Evolutionary conservation across 2,113 vertebrate genomes (phyloP).

Genomic region (Prionailurus bengalensis): DNA sequence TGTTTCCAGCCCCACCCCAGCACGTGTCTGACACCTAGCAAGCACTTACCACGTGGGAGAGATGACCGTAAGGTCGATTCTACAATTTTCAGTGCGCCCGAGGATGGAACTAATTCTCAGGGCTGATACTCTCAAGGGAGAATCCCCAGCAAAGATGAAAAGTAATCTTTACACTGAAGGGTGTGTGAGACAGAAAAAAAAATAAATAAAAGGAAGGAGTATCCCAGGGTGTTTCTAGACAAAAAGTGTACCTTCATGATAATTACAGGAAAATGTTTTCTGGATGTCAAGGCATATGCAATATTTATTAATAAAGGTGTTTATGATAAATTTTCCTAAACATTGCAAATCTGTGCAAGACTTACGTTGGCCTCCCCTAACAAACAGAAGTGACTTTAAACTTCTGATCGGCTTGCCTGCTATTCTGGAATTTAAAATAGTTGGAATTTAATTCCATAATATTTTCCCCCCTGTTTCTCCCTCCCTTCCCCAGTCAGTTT

Average conservation of each 20-base stretch:
- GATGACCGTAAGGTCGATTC: not conserved
- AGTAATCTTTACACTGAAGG: not conserved
- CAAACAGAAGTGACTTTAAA: not conserved
- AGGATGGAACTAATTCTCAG: not conserved
- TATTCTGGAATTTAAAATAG: slow-evolving; percentile 50
- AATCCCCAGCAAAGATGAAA: not conserved
- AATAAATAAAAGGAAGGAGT: not conserved
- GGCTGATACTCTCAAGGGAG: not conserved
- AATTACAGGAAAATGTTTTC: not conserved
- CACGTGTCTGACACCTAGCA: not conserved
- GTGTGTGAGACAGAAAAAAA: not conserved
- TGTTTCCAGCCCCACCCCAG: too few relatives aligned
- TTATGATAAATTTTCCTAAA: not conserved
- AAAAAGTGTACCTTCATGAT: not conserved
- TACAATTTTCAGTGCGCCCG: not conserved
- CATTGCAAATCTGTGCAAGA: not conserved
- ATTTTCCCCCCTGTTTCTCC: not conserved
- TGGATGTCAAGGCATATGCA: not conserved
- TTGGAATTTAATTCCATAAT: slow-evolving; percentile 48
- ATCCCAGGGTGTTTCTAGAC: not conserved
- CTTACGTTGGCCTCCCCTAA: not conserved
- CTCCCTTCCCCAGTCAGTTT: not conserved
- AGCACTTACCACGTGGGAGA: not conserved
- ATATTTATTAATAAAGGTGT: not conserved
- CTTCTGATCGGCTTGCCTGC: not conserved